Conservation (phyloP, 2,113 vertebrate species). For the Microtus oregoni region DNA sequence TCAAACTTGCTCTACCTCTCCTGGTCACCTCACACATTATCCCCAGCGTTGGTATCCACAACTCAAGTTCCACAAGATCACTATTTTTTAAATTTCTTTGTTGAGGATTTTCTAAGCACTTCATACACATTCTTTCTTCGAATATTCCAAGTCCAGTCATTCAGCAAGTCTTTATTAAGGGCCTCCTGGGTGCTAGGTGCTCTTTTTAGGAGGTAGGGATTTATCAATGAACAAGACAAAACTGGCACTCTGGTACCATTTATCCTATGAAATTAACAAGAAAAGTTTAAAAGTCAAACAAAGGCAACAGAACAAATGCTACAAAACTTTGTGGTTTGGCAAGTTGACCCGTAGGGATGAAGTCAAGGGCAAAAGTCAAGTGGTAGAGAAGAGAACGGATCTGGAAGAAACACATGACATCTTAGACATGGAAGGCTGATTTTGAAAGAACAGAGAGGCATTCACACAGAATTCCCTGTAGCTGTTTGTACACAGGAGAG, state of each 20-base stretch:
- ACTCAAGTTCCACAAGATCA: neutral
- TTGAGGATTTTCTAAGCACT: neutral
- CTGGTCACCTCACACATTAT: no score
- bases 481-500: neutral
- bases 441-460: neutral
- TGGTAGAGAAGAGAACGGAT: neutral
- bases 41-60: neutral
- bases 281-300: neutral
- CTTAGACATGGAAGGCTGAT: neutral
- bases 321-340: neutral
- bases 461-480: neutral
- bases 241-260: neutral
- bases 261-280: neutral
- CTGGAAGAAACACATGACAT: neutral
- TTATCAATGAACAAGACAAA: neutral
- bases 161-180: slow-evolving; percentile 1
- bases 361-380: neutral
- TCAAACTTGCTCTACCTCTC: neutral
- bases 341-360: neutral
- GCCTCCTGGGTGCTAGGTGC: neutral
- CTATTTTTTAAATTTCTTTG: neutral
- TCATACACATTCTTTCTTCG: neutral
- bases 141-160: neutral
- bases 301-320: neutral
- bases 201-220: neutral